phyloP scores from a whole-genome alignment of 2,888 invertebrate genomes.

The Mesochorus sp. region DNA sequence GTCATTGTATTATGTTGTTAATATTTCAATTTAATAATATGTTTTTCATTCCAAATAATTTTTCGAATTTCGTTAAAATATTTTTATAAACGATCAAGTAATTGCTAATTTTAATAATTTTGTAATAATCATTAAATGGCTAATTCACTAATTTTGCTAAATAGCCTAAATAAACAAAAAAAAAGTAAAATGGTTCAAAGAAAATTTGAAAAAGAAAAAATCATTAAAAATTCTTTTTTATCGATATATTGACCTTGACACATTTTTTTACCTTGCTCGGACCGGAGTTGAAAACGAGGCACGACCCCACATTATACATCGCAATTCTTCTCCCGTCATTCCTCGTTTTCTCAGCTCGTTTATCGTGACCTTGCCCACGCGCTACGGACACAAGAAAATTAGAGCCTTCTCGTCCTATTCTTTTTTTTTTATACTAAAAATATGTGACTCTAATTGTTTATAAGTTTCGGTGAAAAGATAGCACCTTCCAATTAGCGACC shows the following conservation, averaged over 20 bases:
- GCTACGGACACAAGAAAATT: slow-evolving; percentile 81
- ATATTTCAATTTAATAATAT: too few relatives aligned
- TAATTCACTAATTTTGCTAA: too few relatives aligned
- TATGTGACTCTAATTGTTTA: neutral
- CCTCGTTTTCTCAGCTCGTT: slow-evolving; percentile 91
- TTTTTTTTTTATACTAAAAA: slow-evolving; percentile 1
- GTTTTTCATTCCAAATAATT: too few relatives aligned
- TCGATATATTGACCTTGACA: slow-evolving; percentile 6
- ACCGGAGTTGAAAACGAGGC: slow-evolving; percentile 94
- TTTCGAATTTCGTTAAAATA: too few relatives aligned
- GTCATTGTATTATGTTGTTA: too few relatives aligned
- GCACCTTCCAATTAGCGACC: slow-evolving; percentile 98
- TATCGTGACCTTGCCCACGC: slow-evolving; percentile 94
- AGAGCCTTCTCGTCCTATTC: neutral
- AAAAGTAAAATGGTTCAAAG: too few relatives aligned
- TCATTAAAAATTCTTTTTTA: neutral
- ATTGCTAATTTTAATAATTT: too few relatives aligned
- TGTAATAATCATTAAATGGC: too few relatives aligned
- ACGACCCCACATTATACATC: slow-evolving; percentile 95
- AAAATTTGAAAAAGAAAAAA: too few relatives aligned
- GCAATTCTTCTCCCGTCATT: slow-evolving; percentile 93
- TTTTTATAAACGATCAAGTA: too few relatives aligned
- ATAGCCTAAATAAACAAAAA: too few relatives aligned
- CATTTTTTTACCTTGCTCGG: slow-evolving; percentile 83
- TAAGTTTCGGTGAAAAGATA: neutral